Evolutionary conservation across 2,113 vertebrate species (phyloP).

Genomic region (Anolis carolinensis): DNA sequence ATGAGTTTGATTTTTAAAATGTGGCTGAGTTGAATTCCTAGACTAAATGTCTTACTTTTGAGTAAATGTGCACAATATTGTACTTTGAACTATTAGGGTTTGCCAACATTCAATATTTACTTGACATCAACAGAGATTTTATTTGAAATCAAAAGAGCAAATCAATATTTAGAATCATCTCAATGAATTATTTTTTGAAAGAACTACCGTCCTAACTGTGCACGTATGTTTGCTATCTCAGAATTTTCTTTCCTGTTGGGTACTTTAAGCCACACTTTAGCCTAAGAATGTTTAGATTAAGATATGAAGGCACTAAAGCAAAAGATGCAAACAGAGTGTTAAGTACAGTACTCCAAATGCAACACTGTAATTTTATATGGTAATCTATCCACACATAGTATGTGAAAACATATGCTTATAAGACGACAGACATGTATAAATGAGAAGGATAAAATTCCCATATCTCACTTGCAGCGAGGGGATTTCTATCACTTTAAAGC

Average conservation of each 20-base stretch:
- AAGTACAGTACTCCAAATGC: slow-evolving; percentile 76
- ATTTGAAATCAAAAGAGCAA: background rate
- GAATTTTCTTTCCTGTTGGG: slow-evolving; percentile 47
- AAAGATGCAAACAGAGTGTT: slow-evolving; percentile 77
- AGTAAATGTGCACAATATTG: no score
- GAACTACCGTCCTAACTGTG: slow-evolving; percentile 44
- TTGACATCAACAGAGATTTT: background rate
- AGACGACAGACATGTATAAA: slow-evolving; percentile 76
- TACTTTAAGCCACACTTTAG: slow-evolving; percentile 57
- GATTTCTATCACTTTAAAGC: slow-evolving; percentile 79
- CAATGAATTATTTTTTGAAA: slow-evolving; percentile 51
- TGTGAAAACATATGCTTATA: slow-evolving; percentile 82
- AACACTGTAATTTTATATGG: slow-evolving; percentile 77
- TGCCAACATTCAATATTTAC: background rate
- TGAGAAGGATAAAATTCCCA: slow-evolving; percentile 73
- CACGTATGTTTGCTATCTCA: slow-evolving; percentile 48
- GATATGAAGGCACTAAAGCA: slow-evolving; percentile 73
- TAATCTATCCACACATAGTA: slow-evolving; percentile 79
- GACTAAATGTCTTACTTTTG: background rate
- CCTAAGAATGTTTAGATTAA: slow-evolving; percentile 69
- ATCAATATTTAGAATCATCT: background rate
- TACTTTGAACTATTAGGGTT: no score
- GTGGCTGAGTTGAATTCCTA: background rate
- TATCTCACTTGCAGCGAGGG: slow-evolving; percentile 75
- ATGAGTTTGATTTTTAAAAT: no score